Conservation (phyloP, 2,888 invertebrate species). For the Lathronympha strigana region DNA sequence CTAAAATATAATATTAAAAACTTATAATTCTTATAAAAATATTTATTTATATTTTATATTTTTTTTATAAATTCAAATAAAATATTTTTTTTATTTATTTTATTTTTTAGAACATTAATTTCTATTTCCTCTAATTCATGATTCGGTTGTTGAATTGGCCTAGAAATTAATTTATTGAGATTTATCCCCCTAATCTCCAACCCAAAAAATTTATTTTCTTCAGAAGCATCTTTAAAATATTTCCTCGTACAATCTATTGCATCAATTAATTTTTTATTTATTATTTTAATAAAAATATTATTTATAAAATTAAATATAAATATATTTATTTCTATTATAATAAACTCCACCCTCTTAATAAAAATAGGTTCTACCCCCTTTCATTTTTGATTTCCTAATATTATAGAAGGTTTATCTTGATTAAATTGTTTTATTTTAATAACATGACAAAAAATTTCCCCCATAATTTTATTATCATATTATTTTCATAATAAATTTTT, state of each 20-base stretch:
- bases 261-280: conserved; percentile 81
- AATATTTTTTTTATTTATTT: conserved; percentile 79
- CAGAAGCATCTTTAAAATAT: conserved; percentile 85
- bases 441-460: conserved; percentile 87
- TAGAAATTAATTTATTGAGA: conserved; percentile 86
- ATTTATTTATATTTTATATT: conserved; percentile 81
- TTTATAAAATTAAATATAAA: conserved; percentile 64
- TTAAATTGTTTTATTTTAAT: conserved; percentile 82
- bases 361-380: conserved; percentile 85
- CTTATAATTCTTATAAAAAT: conserved; percentile 62
- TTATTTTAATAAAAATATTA: conserved; percentile 69
- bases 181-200: conserved; percentile 84
- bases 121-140: conserved; percentile 70
- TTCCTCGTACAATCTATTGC: conserved; percentile 85
- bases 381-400: conserved; percentile 85
- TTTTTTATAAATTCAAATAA: conserved; percentile 75
- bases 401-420: conserved; percentile 85
- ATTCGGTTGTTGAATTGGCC: conserved; percentile 83
- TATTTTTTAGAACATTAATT: conserved; percentile 78
- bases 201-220: conserved; percentile 73
- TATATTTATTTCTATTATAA: conserved; percentile 61
- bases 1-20: conserved; percentile 78
- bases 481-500: conserved; percentile 72
- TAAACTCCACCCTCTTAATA: conserved; percentile 74
- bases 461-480: conserved; percentile 82